These are phyloP conservation scores for Rhinoptilus africanus DNA, from an alignment of 2,113 vertebrate genomes.

Conservation along the genomic window DNA sequence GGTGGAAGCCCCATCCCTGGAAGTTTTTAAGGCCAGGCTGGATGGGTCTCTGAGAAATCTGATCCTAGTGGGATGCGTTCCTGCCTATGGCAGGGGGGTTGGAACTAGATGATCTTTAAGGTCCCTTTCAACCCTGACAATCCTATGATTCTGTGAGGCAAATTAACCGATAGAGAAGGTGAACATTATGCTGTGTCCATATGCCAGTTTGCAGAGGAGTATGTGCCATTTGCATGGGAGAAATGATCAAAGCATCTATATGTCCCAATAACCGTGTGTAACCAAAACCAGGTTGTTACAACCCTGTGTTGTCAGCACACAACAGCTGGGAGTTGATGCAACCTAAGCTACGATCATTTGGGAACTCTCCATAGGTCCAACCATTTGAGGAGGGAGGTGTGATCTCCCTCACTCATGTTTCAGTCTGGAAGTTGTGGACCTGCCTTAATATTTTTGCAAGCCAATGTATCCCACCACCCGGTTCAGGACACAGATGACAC, in stretches of 20 bases:
- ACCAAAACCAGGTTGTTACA: neutral
- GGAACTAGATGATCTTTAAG: too few species aligned
- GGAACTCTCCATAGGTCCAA: neutral
- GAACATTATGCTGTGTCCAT: neutral
- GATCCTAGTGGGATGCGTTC: too few species aligned
- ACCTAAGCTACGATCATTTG: accelerated
- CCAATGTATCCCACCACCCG: accelerated
- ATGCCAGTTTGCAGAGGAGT: neutral
- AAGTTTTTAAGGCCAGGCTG: too few species aligned
- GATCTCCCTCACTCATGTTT: neutral
- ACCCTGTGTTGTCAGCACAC: neutral
- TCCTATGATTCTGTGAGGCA: accelerated
- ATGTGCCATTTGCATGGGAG: neutral
- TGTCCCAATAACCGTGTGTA: neutral
- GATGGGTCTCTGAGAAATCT: too few species aligned
- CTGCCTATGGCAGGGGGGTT: too few species aligned
- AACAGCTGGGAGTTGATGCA: neutral
- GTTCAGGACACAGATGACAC: neutral
- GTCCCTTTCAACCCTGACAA: too few species aligned
- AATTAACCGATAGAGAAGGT: neutral
- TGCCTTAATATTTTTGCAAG: neutral
- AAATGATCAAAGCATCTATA: neutral
- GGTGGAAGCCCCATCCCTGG: too few species aligned
- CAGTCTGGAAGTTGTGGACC: accelerated
- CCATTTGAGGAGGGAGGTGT: accelerated